Conservation (phyloP, 1,140 invertebrate genomes). For the Diploscapter pachys region DNA sequence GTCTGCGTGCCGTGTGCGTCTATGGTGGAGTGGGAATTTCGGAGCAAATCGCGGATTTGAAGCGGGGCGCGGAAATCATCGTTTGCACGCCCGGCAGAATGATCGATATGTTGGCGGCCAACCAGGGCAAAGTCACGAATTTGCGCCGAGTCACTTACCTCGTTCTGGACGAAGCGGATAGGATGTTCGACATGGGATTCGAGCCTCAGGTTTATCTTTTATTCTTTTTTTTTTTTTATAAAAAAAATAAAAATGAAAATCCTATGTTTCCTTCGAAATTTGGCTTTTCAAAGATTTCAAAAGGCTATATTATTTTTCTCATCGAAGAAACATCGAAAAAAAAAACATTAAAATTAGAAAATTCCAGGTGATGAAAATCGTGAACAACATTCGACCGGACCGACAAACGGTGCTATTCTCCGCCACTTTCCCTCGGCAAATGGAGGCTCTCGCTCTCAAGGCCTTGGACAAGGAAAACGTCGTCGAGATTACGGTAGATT, state of each 20-base stretch:
- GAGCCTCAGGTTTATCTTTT: slow-evolving; percentile 74
- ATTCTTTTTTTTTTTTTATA: neutral
- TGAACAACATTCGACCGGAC: slow-evolving; percentile 94
- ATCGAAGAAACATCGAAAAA: too few species aligned
- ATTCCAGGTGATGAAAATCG: slow-evolving; percentile 72
- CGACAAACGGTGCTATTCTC: slow-evolving; percentile 97
- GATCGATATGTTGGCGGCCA: slow-evolving; percentile 99
- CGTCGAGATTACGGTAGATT: slow-evolving; percentile 76
- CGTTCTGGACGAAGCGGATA: slow-evolving; percentile 95
- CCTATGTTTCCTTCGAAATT: too few species aligned
- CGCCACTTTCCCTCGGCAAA: slow-evolving; percentile 95
- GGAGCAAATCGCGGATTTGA: slow-evolving; percentile 94
- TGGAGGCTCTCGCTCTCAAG: slow-evolving; percentile 92
- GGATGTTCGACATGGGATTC: slow-evolving; percentile 99
- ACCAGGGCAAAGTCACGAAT: slow-evolving; percentile 91
- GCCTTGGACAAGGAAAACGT: slow-evolving; percentile 71
- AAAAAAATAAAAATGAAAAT: too few species aligned
- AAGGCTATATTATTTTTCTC: too few species aligned
- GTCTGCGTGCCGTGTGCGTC: slow-evolving; percentile 85
- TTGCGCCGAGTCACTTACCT: slow-evolving; percentile 89
- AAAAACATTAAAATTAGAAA: too few species aligned
- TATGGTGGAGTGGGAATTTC: slow-evolving; percentile 97
- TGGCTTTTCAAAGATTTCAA: too few species aligned
- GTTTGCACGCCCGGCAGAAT: slow-evolving; percentile 98
- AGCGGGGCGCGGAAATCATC: slow-evolving; percentile 94